Evolutionary conservation across 2,888 invertebrate genomes (phyloP).

Genomic region (Biston stratarius): DNA sequence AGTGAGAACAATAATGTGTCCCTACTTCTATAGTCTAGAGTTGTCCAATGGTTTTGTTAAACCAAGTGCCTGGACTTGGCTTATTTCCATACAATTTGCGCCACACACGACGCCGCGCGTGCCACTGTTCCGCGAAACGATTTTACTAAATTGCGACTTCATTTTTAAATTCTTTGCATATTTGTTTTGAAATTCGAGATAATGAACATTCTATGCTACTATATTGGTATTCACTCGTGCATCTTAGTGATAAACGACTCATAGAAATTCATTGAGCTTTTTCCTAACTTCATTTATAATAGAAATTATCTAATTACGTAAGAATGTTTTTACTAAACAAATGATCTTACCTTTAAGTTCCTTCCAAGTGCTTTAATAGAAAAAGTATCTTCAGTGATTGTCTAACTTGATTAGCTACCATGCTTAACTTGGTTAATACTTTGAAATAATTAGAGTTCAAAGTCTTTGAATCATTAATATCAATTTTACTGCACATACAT

Average conservation of each 20-base stretch:
- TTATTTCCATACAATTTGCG: constrained; percentile 80
- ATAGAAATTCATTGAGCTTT: not conserved
- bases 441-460: not conserved
- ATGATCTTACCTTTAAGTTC: no score
- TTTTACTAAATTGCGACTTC: constrained; percentile 49
- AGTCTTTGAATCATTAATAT: not conserved
- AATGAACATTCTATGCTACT: constrained; percentile 18
- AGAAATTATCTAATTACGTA: no score
- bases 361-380: no score
- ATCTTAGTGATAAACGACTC: not conserved
- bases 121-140: constrained; percentile 59
- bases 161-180: constrained; percentile 45
- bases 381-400: not conserved
- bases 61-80: constrained; percentile 56
- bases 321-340: no score
- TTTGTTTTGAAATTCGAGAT: constrained; percentile 19
- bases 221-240: not conserved
- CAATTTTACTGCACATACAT: not conserved
- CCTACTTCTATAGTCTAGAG: constrained; percentile 2
- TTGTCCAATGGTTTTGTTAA: constrained; percentile 40
- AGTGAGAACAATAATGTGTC: constrained; percentile 48
- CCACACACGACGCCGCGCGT: constrained; percentile 72
- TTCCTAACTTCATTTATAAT: not conserved
- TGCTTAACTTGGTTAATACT: not conserved
- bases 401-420: not conserved